Percentiles rank a stretch among this genome's conserved stretches.
Conservation (phyloP, 2,888 invertebrate species). For the Leptothorax acervorum region DNA sequence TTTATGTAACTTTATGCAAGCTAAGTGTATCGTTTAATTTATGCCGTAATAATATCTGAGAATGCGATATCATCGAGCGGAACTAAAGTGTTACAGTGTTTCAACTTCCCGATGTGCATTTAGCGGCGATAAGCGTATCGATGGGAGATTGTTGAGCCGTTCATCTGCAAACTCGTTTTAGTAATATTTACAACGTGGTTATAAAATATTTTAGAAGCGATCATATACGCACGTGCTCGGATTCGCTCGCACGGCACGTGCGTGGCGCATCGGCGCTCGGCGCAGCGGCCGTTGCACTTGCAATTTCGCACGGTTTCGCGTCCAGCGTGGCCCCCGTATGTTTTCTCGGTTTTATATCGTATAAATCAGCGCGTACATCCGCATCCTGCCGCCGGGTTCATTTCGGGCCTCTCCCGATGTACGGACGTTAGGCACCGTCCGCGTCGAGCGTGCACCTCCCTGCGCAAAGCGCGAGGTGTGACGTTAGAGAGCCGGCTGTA, state of each 20-base stretch:
- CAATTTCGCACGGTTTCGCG: slow-evolving; percentile 49
- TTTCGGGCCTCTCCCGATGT: slow-evolving; percentile 20
- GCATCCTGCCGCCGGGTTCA: slow-evolving; percentile 33
- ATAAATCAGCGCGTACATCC: slow-evolving; percentile 56
- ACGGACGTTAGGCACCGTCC: neutral
- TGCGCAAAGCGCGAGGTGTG: slow-evolving; percentile 42
- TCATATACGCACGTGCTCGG: slow-evolving; percentile 18
- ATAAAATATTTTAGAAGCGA: slow-evolving; percentile 18
- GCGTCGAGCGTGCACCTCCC: slow-evolving; percentile 5
- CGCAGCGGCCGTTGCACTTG: slow-evolving; percentile 28
- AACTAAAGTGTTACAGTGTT: neutral
- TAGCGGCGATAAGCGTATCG: neutral
- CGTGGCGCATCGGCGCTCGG: slow-evolving; percentile 13
- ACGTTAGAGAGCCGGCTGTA: slow-evolving; percentile 67
- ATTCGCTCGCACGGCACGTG: neutral
- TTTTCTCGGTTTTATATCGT: slow-evolving; percentile 48
- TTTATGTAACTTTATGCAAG: neutral
- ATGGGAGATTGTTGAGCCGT: neutral
- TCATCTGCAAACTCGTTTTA: neutral
- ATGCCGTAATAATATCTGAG: neutral
- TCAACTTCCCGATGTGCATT: neutral
- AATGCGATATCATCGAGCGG: neutral
- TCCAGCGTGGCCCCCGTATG: slow-evolving; percentile 13
- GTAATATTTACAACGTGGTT: slow-evolving; percentile 21
- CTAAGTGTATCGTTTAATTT: neutral